phyloP scores from a whole-genome alignment of 2,888 invertebrate species.

The Nomada ruficornis region DNA sequence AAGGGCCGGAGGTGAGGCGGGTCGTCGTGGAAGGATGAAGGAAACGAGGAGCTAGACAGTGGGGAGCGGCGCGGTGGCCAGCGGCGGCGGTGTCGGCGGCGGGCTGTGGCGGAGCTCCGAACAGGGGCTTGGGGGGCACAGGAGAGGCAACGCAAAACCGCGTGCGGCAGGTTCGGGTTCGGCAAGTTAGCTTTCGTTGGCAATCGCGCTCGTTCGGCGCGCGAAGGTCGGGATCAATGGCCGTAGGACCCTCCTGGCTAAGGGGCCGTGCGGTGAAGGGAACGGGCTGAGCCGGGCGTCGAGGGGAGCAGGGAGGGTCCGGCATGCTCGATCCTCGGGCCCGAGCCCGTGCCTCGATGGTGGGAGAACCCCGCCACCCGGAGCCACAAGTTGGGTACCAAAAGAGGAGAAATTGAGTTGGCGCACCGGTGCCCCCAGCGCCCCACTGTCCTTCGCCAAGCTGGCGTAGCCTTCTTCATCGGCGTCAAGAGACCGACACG shows the following conservation, averaged over 20 bases:
- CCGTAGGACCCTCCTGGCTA: constrained; percentile 81
- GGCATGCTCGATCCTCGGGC: constrained; percentile 64
- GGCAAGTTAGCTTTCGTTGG: constrained; percentile 82
- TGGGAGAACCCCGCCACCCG: constrained; percentile 62
- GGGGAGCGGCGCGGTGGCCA: constrained; percentile 37
- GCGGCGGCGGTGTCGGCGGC: constrained; percentile 38
- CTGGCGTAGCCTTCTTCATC: constrained; percentile 34
- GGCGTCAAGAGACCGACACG: constrained; percentile 32
- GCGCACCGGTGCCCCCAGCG: constrained; percentile 66
- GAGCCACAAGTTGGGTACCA: constrained; percentile 75
- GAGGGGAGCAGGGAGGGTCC: constrained; percentile 58
- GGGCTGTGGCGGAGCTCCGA: constrained; percentile 11
- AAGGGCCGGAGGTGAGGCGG: constrained; percentile 62
- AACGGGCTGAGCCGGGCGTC: constrained; percentile 32
- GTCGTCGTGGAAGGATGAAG: constrained; percentile 64
- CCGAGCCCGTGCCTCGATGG: constrained; percentile 19
- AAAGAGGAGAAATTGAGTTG: constrained; percentile 76
- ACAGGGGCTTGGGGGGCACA: constrained; percentile 20
- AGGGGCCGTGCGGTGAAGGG: constrained; percentile 31
- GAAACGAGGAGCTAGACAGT: constrained; percentile 59
- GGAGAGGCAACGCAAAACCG: constrained; percentile 63
- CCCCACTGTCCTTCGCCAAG: constrained; percentile 11
- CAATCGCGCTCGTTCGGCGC: constrained; percentile 84
- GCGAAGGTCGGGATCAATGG: constrained; percentile 85
- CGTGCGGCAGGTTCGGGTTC: constrained; percentile 82